These are phyloP conservation scores for Ctenosaura bakeri DNA, from an alignment of 2,797 vertebrate genomes.

Conservation along the genomic window DNA sequence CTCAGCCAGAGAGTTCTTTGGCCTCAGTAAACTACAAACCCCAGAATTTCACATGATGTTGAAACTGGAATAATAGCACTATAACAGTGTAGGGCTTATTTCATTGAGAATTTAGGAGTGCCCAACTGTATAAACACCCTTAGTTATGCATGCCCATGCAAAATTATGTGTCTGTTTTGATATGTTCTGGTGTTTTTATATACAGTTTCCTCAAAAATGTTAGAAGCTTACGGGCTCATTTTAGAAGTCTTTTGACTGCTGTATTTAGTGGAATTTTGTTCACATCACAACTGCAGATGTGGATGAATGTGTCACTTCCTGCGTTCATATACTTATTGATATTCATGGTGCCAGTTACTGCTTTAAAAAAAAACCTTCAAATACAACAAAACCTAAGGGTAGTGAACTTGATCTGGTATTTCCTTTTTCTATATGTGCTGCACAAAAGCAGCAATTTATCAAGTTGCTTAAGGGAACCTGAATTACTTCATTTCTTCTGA, in stretches of 20 bases:
- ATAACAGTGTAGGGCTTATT: neutral
- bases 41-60: too few species aligned
- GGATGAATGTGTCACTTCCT: neutral
- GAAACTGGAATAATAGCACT: too few species aligned
- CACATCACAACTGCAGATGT: constrained; percentile 11
- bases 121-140: neutral
- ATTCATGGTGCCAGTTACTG: neutral
- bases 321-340: constrained; percentile 23
- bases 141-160: neutral
- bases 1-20: too few species aligned
- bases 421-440: neutral
- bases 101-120: neutral
- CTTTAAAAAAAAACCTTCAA: neutral
- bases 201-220: neutral
- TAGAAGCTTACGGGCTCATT: neutral
- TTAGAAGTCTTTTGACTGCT: constrained; percentile 32
- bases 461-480: constrained; percentile 5
- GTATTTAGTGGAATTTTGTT: constrained; percentile 7
- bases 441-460: neutral
- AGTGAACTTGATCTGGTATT: neutral
- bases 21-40: too few species aligned
- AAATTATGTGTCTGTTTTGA: neutral
- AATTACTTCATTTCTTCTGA: constrained; percentile 38
- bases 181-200: constrained; percentile 1
- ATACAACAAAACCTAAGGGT: neutral